Conservation (phyloP, 2,888 invertebrate species). For the Rotaria magnacalcarata region DNA sequence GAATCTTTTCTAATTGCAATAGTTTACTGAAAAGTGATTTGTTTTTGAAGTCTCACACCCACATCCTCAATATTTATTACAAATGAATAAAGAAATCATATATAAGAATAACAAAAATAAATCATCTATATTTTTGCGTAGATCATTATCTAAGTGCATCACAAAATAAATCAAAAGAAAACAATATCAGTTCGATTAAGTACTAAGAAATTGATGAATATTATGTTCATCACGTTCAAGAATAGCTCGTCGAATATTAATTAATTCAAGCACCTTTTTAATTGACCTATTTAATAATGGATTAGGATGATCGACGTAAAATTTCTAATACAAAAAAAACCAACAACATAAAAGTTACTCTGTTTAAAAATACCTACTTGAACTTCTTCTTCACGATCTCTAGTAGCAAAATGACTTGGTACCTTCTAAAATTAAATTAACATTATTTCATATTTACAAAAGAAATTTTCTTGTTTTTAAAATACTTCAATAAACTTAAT, state of each 20-base stretch:
- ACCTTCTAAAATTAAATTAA: background rate
- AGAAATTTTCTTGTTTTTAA: too few species aligned
- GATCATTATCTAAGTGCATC: too few species aligned
- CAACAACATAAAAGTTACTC: background rate
- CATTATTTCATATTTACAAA: background rate
- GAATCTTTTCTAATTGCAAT: too few species aligned
- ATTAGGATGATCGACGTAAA: background rate
- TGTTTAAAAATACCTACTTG: background rate
- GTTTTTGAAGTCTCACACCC: too few species aligned
- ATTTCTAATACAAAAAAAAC: background rate
- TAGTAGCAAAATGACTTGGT: background rate
- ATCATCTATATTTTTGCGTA: too few species aligned
- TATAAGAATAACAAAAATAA: too few species aligned
- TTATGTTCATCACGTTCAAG: background rate
- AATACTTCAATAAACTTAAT: background rate
- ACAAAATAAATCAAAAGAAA: too few species aligned
- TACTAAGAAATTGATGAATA: background rate
- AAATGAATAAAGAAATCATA: too few species aligned
- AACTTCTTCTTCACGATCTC: background rate
- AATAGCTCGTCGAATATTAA: background rate
- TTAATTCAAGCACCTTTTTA: background rate
- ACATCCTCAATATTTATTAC: too few species aligned
- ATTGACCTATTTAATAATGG: slow-evolving; percentile 1
- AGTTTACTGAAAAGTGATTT: too few species aligned
- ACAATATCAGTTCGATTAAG: background rate